phyloP scores from a whole-genome alignment of 1,140 invertebrate species.

The Drosophila elegans region DNA sequence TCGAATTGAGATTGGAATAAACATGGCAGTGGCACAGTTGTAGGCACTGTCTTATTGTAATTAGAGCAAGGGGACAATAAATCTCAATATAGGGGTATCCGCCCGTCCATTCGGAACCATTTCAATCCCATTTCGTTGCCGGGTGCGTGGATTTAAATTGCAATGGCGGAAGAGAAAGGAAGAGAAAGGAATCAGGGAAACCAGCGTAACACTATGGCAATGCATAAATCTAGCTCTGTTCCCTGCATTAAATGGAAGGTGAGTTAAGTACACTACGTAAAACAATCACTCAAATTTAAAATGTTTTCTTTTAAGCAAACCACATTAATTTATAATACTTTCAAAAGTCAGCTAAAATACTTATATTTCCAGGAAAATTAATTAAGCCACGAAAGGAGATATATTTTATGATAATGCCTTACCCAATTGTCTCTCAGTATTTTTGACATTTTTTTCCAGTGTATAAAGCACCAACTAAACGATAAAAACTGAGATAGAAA shows the following conservation, averaged over 20 bases:
- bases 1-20: conserved; percentile 7
- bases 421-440: neutral
- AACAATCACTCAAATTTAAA: neutral
- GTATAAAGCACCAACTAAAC: conserved; percentile 23
- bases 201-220: conserved; percentile 27
- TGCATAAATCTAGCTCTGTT: conserved; percentile 42
- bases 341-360: too few species aligned
- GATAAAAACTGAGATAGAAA: conserved; percentile 10
- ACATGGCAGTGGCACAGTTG: conserved; percentile 4
- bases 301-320: too few species aligned
- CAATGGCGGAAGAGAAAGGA: conserved; percentile 5
- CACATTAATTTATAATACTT: too few species aligned
- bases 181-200: neutral
- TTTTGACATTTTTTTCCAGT: neutral
- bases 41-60: conserved; percentile 63
- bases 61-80: conserved; percentile 70
- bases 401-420: too few species aligned
- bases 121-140: conserved; percentile 13
- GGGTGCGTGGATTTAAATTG: conserved; percentile 44
- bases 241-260: conserved; percentile 4
- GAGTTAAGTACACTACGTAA: neutral
- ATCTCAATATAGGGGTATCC: conserved; percentile 60
- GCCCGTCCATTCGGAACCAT: conserved; percentile 30
- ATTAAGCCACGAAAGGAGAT: neutral
- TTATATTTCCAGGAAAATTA: too few species aligned